Evolutionary conservation across 2,888 invertebrate species (phyloP).

Genomic region (Amorpha juglandis): DNA sequence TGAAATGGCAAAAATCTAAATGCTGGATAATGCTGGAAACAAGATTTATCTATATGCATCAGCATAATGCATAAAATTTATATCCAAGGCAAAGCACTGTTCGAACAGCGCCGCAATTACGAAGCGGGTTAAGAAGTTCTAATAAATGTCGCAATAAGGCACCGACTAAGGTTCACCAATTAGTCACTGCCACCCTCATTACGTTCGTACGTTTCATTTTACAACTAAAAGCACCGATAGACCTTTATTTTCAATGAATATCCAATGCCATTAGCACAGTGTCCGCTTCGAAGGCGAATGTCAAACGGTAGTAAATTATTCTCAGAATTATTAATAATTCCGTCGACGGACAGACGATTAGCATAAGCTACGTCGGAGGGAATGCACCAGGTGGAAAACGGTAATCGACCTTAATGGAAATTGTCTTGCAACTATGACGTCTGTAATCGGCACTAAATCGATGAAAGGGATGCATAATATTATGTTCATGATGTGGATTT

Average conservation of each 20-base stretch:
- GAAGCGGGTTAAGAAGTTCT: not conserved
- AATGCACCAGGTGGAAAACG: constrained; percentile 10
- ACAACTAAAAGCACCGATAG: constrained; percentile 4
- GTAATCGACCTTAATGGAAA: not conserved
- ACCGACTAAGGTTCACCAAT: constrained; percentile 11
- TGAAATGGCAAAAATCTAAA: not conserved
- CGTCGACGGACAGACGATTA: not conserved
- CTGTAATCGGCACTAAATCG: not conserved
- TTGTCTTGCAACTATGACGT: not conserved
- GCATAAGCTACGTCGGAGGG: constrained; percentile 4
- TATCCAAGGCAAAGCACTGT: not conserved
- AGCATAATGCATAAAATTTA: not conserved
- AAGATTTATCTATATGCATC: not conserved
- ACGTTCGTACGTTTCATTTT: constrained; percentile 11
- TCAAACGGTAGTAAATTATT: constrained; percentile 7
- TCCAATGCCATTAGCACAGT: not conserved
- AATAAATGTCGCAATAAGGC: constrained; percentile 22
- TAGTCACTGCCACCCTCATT: constrained; percentile 14
- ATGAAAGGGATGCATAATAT: not conserved
- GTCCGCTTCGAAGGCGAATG: not conserved
- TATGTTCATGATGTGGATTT: not conserved
- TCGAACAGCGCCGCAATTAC: not conserved
- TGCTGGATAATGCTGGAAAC: not conserved
- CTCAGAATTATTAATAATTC: constrained; percentile 9
- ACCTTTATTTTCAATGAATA: constrained; percentile 14